phyloP scores from a whole-genome alignment of 2,797 vertebrate genomes.

The Sebastes hubbsi region DNA sequence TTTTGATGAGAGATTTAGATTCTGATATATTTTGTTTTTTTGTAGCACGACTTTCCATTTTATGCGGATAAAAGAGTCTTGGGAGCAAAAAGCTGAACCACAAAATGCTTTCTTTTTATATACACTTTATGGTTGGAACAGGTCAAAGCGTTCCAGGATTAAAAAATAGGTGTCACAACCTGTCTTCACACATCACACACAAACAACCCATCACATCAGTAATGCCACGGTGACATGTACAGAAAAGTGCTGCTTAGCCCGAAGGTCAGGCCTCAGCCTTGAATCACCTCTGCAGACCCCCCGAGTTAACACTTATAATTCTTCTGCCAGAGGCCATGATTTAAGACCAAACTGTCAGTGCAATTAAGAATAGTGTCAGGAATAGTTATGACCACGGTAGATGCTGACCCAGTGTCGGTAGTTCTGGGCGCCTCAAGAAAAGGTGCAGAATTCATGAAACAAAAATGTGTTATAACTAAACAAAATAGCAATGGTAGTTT shows the following conservation, averaged over 20 bases:
- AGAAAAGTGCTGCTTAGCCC: slow-evolving; percentile 44
- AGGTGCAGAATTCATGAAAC: background rate
- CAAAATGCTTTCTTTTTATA: background rate
- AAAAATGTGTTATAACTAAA: background rate
- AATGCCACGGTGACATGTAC: slow-evolving; percentile 51
- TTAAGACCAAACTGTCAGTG: slow-evolving; percentile 52
- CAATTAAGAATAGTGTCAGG: slow-evolving; percentile 27
- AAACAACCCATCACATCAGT: slow-evolving; percentile 61
- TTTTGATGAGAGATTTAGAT: background rate
- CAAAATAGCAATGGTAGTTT: background rate
- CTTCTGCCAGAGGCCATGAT: slow-evolving; percentile 49
- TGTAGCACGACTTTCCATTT: background rate
- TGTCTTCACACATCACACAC: slow-evolving; percentile 44
- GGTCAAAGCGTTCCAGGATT: slow-evolving; percentile 23
- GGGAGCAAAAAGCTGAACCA: background rate
- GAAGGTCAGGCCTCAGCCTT: slow-evolving; percentile 67
- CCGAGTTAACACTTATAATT: slow-evolving; percentile 39
- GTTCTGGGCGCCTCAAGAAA: background rate
- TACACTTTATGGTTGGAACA: background rate
- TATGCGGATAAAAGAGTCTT: background rate
- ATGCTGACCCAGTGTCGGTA: background rate
- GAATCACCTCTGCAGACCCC: slow-evolving; percentile 49
- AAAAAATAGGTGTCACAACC: slow-evolving; percentile 57
- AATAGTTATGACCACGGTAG: slow-evolving; percentile 11
- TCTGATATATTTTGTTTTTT: background rate